Evolutionary conservation across 2,797 vertebrate species (phyloP).

Genomic region (Gambusia yucatana): DNA sequence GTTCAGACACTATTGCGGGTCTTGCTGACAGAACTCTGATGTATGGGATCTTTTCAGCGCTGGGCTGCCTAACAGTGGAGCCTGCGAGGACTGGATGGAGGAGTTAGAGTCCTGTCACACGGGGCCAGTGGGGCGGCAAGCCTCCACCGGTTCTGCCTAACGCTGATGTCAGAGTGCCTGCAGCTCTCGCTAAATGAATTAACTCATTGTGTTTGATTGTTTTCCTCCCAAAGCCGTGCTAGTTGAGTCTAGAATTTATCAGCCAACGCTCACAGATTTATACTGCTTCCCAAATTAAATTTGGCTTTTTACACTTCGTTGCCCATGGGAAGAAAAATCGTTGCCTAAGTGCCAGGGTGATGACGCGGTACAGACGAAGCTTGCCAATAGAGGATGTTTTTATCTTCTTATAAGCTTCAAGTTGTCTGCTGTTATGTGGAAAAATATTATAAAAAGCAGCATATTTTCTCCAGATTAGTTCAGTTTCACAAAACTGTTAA

Average conservation of each 20-base stretch:
- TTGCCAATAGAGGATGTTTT: background rate
- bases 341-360: background rate
- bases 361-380: background rate
- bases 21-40: conserved; percentile 70
- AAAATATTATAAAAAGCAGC: background rate
- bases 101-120: conserved; percentile 74
- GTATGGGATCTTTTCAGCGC: conserved; percentile 57
- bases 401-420: conserved; percentile 3
- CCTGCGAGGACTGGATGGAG: conserved; percentile 50
- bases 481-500: background rate
- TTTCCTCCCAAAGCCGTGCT: conserved; percentile 11
- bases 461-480: background rate
- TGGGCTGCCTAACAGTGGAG: conserved; percentile 55
- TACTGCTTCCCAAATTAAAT: conserved; percentile 18
- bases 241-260: conserved; percentile 13
- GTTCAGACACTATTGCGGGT: conserved; percentile 44
- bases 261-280: conserved; percentile 18
- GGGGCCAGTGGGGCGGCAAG: conserved; percentile 67
- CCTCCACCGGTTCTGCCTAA: conserved; percentile 63
- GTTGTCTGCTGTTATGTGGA: background rate
- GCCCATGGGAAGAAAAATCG: background rate
- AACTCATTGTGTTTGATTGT: conserved; percentile 28
- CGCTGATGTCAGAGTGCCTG: conserved; percentile 59
- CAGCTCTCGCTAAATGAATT: conserved; percentile 38
- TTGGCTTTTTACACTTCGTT: conserved; percentile 18